Percentiles rank a stretch among this genome's conserved stretches.
Evolutionary conservation across 2,888 invertebrate genomes (phyloP).

Genomic region (Tiphia femorata): DNA sequence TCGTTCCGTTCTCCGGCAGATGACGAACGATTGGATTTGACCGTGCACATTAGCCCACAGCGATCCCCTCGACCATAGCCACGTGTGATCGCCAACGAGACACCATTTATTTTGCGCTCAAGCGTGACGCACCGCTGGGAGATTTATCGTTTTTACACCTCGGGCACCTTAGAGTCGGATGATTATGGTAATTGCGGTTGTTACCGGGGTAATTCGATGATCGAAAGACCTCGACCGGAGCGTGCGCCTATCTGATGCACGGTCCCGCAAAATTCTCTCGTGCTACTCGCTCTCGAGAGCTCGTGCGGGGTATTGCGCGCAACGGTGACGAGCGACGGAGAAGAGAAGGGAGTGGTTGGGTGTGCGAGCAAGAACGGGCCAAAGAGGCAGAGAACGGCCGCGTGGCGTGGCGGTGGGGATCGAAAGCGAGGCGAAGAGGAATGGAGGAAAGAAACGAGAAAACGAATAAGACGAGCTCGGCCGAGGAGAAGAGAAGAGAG

Average conservation of each 20-base stretch:
- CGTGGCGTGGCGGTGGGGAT: not conserved
- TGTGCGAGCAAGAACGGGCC: not conserved
- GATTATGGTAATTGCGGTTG: slow-evolving; percentile 34
- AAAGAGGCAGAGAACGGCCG: not conserved
- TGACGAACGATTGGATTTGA: too few species aligned
- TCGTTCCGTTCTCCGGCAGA: too few species aligned
- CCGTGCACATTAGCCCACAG: too few species aligned
- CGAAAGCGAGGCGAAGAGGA: not conserved
- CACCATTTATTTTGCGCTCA: too few species aligned
- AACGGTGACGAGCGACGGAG: not conserved
- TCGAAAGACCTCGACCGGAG: slow-evolving; percentile 19
- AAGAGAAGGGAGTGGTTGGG: not conserved
- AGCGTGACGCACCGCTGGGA: too few species aligned
- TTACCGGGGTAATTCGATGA: slow-evolving; percentile 32
- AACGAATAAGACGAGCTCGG: slow-evolving; percentile 10
- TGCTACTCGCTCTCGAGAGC: not conserved
- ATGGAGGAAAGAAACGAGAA: slow-evolving; percentile 2
- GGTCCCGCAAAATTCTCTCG: slow-evolving; percentile 17
- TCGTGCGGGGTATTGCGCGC: not conserved
- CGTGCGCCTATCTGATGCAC: slow-evolving; percentile 27
- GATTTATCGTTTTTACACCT: slow-evolving; percentile 32
- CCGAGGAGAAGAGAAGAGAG: slow-evolving; percentile 17
- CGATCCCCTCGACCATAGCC: too few species aligned
- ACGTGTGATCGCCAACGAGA: too few species aligned
- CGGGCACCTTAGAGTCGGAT: slow-evolving; percentile 1